Conservation (phyloP, 1,140 invertebrate genomes). For the Papilio glaucus region DNA sequence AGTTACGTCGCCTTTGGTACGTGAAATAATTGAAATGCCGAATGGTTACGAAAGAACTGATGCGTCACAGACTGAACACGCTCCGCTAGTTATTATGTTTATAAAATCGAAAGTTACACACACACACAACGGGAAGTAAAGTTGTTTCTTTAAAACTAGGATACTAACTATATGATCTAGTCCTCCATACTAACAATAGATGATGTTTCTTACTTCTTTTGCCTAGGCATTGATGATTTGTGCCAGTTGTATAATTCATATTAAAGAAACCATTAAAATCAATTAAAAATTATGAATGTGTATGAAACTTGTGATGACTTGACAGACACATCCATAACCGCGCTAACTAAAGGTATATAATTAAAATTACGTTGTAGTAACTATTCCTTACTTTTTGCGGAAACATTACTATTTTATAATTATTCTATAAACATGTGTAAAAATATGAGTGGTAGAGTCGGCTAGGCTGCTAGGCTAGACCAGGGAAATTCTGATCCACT, state of each 20-base stretch:
- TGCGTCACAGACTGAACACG: slow-evolving; percentile 24
- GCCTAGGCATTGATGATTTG: neutral
- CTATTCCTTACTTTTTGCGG: no score
- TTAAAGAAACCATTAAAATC: no score
- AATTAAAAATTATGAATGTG: no score
- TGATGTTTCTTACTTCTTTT: neutral
- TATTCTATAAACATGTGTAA: no score
- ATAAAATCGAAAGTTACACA: slow-evolving; percentile 28
- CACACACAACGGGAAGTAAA: slow-evolving; percentile 14
- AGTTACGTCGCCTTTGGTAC: slow-evolving; percentile 24
- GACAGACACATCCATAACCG: no score
- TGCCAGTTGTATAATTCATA: neutral
- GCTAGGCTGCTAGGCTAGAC: no score
- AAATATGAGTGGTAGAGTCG: no score
- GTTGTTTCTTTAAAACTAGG: slow-evolving; percentile 9
- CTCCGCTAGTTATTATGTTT: slow-evolving; percentile 19
- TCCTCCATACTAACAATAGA: neutral
- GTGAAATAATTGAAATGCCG: slow-evolving; percentile 31
- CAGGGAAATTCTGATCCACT: no score
- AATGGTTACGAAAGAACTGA: slow-evolving; percentile 25
- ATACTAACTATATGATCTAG: slow-evolving; percentile 2
- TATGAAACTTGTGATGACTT: no score
- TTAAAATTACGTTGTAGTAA: no score
- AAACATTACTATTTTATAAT: no score
- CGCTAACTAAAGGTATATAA: no score